Evolutionary conservation across 2,888 invertebrate genomes (phyloP).

Genomic region (Chaetogeoica ovagalla): DNA sequence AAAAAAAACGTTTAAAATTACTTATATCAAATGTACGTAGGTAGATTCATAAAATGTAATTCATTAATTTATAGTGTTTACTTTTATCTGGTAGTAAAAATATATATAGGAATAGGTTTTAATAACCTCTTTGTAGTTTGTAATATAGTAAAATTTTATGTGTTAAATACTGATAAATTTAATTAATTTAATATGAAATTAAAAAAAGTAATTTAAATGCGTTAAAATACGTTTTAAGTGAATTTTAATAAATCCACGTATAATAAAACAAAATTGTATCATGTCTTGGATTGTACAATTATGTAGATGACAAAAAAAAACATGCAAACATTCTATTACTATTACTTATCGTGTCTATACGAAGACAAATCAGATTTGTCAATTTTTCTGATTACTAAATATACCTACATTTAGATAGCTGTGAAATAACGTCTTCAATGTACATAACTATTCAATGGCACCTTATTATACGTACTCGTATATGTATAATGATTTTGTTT

Average conservation of each 20-base stretch:
- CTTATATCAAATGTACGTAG: background rate
- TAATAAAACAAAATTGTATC: conserved; percentile 32
- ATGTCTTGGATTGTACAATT: conserved; percentile 39
- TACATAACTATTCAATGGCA: background rate
- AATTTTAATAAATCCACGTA: background rate
- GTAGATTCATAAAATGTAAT: background rate
- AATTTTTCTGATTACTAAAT: conserved; percentile 17
- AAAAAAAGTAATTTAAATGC: conserved; percentile 23
- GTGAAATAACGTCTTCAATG: background rate
- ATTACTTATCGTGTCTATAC: conserved; percentile 3
- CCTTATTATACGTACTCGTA: background rate
- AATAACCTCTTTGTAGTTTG: too few species aligned
- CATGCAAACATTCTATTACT: conserved; percentile 36
- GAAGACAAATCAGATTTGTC: conserved; percentile 20
- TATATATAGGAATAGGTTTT: background rate
- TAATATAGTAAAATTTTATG: background rate
- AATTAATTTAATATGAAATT: background rate
- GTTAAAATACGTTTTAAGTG: background rate
- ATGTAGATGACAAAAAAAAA: conserved; percentile 25
- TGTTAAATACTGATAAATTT: background rate
- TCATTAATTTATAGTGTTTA: background rate
- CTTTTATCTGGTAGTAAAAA: background rate
- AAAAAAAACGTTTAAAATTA: background rate
- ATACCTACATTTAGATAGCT: conserved; percentile 18
- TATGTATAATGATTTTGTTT: background rate